These are phyloP conservation scores for Aphelocoma coerulescens DNA, from an alignment of 2,113 vertebrate species.

Conservation along the genomic window DNA sequence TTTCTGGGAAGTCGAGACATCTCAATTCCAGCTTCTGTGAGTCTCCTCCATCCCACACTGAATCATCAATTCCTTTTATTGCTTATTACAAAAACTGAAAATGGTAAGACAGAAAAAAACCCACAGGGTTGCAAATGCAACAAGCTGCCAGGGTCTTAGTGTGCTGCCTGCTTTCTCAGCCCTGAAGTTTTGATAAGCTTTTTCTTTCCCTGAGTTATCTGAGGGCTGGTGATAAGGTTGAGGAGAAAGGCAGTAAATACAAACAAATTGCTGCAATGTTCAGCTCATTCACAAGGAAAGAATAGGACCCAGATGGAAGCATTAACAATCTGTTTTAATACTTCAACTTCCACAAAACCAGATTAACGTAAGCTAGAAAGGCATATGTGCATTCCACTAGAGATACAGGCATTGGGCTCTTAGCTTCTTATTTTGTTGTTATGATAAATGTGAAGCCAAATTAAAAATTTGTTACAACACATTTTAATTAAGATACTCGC, in stretches of 20 bases:
- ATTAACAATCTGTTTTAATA: slow-evolving; percentile 51
- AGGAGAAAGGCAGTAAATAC: slow-evolving; percentile 40
- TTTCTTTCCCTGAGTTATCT: slow-evolving; percentile 33
- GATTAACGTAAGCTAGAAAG: slow-evolving; percentile 42
- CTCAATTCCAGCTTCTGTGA: slow-evolving; percentile 6
- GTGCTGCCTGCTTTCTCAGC: slow-evolving; percentile 35
- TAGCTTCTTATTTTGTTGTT: background rate
- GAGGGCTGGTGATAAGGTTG: slow-evolving; percentile 47
- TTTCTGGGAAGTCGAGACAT: background rate
- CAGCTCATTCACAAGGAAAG: slow-evolving; percentile 33
- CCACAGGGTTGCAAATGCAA: slow-evolving; percentile 45
- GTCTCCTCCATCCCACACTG: background rate
- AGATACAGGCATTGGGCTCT: background rate
- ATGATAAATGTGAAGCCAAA: background rate
- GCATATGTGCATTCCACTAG: background rate
- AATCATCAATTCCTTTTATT: slow-evolving; percentile 33
- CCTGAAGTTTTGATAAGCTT: slow-evolving; percentile 46
- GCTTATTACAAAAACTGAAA: slow-evolving; percentile 19
- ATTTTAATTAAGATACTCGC: background rate
- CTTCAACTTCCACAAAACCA: slow-evolving; percentile 42
- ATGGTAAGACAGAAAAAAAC: background rate
- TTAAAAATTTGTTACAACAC: background rate
- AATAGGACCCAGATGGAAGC: slow-evolving; percentile 48
- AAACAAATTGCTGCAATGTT: slow-evolving; percentile 44
- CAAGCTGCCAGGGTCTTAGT: slow-evolving; percentile 31